These are phyloP conservation scores for Porites divaricata DNA, from an alignment of 92 coral and sea anemone genomes.

Conservation along the genomic window DNA sequence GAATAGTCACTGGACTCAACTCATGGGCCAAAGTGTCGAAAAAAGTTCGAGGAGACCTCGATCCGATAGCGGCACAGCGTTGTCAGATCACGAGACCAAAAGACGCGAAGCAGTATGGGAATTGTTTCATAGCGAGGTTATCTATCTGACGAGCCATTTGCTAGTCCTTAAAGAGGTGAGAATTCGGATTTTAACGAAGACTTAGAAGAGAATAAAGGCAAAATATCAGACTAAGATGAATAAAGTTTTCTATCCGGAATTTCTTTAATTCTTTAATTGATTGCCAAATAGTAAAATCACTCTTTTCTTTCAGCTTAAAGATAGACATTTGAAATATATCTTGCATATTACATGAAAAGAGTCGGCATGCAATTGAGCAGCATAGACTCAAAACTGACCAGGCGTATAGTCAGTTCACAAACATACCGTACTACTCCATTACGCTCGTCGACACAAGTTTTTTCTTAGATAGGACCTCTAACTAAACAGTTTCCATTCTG, in stretches of 20 bases:
- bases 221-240: background rate
- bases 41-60: constrained; percentile 74
- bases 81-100: constrained; percentile 93
- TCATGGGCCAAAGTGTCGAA: constrained; percentile 66
- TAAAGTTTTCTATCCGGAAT: background rate
- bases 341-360: too few relatives aligned
- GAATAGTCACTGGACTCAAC: constrained; percentile 98
- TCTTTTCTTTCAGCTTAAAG: background rate
- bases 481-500: too few relatives aligned
- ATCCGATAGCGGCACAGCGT: constrained; percentile 72
- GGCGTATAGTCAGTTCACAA: too few relatives aligned
- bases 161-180: constrained; percentile 87
- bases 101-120: constrained; percentile 99
- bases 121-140: constrained; percentile 95
- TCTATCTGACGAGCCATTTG: constrained; percentile 89
- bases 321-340: too few relatives aligned
- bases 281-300: too few relatives aligned
- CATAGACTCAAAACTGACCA: too few relatives aligned
- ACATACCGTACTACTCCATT: too few relatives aligned
- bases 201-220: background rate
- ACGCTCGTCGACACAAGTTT: too few relatives aligned
- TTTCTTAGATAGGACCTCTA: too few relatives aligned
- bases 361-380: too few relatives aligned
- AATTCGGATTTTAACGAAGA: background rate
- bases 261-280: too few relatives aligned